A percentile compares a stretch with the other conserved stretches of the same genome.
phyloP scores from a whole-genome alignment of 2,113 vertebrate genomes.

The Corynorhinus townsendii region DNA sequence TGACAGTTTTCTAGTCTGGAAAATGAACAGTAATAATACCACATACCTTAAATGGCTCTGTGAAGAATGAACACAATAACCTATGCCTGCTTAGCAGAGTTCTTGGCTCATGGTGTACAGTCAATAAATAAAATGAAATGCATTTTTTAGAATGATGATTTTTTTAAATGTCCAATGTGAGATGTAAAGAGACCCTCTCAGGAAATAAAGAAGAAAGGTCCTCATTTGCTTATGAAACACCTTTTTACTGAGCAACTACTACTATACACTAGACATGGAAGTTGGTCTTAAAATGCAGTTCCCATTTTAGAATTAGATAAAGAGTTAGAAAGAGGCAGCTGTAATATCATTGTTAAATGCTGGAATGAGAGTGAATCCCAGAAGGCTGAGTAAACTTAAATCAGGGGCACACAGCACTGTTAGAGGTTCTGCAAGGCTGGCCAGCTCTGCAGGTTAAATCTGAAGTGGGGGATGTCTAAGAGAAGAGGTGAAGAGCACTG shows the following conservation, averaged over 20 bases:
- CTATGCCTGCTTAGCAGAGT: no score
- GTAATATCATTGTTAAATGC: neutral
- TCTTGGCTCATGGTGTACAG: neutral
- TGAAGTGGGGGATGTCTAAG: neutral
- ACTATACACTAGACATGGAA: fast-evolving
- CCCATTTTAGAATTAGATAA: neutral
- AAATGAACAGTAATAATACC: neutral
- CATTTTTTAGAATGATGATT: neutral
- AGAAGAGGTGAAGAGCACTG: neutral
- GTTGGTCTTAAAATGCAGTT: neutral
- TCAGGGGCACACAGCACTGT: fast-evolving
- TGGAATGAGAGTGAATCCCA: no score
- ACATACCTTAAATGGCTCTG: neutral
- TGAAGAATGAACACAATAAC: neutral
- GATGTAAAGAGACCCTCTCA: neutral
- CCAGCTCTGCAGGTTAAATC: no score
- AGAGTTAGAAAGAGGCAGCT: neutral
- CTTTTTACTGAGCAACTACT: neutral
- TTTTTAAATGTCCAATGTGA: neutral
- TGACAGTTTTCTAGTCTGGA: neutral
- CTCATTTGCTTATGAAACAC: neutral
- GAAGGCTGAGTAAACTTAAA: neutral
- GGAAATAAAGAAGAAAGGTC: neutral
- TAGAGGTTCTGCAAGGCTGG: no score
- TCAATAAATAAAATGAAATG: neutral